Base-by-base conservation (phyloP, 2,888 invertebrate genomes). In the Amorpha juglandis region DNA sequence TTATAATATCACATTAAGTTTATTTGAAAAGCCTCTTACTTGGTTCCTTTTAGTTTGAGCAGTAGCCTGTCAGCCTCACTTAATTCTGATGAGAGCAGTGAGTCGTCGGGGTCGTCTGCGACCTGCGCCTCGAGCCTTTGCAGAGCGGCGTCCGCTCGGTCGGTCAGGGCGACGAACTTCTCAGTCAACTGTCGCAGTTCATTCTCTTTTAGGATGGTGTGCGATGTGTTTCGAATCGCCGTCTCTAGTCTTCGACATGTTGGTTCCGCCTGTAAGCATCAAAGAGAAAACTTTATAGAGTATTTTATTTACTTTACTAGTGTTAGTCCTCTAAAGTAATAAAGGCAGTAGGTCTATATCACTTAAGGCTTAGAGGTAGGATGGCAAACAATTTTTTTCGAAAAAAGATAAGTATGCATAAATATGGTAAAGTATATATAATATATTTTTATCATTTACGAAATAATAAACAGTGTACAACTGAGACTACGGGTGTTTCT, bases 171-270 rank as follows among this genome's bases (percentile, higher is more conserved):
- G 50, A 93, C 87, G 72, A 93, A 90, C 75, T 94, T 94, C 70
- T 93, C 92, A 0, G 90, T 92, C 52, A 93, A 76, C 71, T 90
- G 90, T 66, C 89, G 87, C 35, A 92, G 72, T 72, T 93, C 93
- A 45, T 81, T 83, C 70, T 92, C 92, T 74, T 88, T 92, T 63
- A 90, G 79, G 4, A 83, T 78, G 1, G 84, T 77, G 65, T 88
- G 87, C 6, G 92, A 86, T 35, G 84, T 81, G 73, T 93, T 93
- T 1, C 88, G 86, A 70, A 92, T 88, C 62, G 85, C 84, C 27
- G 71, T 84, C 75, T 93, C 93, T 16, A 93, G 79, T 27, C 90
- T 85, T 66, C 89, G 83, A 73, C 92, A 92, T 19, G 87, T 84
- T 19, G 81, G 74, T 62, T 93, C 93, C 63, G 76, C 77, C 92